Evolutionary conservation across 2,797 vertebrate genomes (phyloP), one percentile per base, ranked within the genome.

Genomic region (Hephaestus fuliginosus): DNA sequence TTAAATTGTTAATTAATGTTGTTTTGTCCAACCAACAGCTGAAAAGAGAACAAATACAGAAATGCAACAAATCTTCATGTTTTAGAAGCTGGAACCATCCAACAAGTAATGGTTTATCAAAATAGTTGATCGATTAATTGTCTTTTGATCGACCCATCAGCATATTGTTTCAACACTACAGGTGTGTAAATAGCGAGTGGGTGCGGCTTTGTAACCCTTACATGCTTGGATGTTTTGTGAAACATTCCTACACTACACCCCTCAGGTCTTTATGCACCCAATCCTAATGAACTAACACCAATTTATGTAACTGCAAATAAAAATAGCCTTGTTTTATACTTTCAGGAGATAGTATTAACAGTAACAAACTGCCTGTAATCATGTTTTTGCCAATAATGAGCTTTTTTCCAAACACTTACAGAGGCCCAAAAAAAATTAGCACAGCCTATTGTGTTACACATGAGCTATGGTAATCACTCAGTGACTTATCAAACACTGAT

Each of bases 1-100:
- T 80, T 52, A 33, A 58, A 13, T 61, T 53, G 43, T 48, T 71
- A 51, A 78, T 79, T 60, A 62, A 68, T 57, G 64, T 68, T 17
- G 14, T 71, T 78, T 28, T 9, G 18, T 82, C 28, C 20, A 18
- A 66, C 17, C 15, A 2, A 61, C 25, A n/a, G 13, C 8, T 9
- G 6, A 25, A 25, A 4, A n/a, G 6, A 48, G 43, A 22, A 65
- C 6, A 56, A 39, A 58, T 8, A 39, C n/a, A 20, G 10, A 51
- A 51, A 57, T 39, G 14, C 7, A 33, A 11, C n/a, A 56, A 48
- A 53, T 52, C 7, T 9, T 58, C 22, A 41, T 12, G 20, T 25
- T 18, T 44, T 1, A 56, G 20, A 25, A 39, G 39, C 46, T 56
- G 0, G 5, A 22, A 33, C 18, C 8, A 41, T 12, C 46, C 6